Percentiles rank a stretch among this genome's conserved stretches.
Conservation (phyloP, 30 jellyfish, hydroid and myxozoan species). For the Aurelia coerulea region DNA sequence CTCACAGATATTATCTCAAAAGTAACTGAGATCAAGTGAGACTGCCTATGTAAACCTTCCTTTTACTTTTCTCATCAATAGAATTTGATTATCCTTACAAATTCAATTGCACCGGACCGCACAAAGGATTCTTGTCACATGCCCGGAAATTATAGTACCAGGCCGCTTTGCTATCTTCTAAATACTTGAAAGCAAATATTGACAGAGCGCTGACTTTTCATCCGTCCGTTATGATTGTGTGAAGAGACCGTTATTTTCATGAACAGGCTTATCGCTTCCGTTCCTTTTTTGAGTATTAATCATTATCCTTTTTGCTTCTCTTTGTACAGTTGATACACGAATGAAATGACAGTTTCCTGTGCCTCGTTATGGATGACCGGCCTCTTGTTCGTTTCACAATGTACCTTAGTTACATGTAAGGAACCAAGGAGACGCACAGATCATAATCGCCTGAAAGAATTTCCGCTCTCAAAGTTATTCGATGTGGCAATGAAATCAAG, state of each 20-base stretch:
- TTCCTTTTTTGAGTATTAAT: constrained; percentile 9
- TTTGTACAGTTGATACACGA: constrained; percentile 15
- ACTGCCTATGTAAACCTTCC: too few relatives aligned
- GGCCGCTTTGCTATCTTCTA: background rate
- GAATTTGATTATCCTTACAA: too few relatives aligned
- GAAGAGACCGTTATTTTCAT: constrained; percentile 17
- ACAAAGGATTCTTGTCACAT: background rate
- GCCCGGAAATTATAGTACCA: background rate
- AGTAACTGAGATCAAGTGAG: too few relatives aligned
- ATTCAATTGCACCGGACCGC: too few relatives aligned
- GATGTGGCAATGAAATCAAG: constrained; percentile 42
- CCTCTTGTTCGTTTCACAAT: constrained; percentile 52
- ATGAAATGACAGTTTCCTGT: constrained; percentile 52
- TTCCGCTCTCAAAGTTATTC: constrained; percentile 54
- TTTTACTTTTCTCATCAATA: too few relatives aligned
- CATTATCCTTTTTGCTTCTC: constrained; percentile 4
- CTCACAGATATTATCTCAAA: too few relatives aligned
- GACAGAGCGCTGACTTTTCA: constrained; percentile 17
- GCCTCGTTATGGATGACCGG: constrained; percentile 54
- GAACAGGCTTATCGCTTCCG: constrained; percentile 33
- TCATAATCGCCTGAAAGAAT: constrained; percentile 37
- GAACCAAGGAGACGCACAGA: constrained; percentile 24
- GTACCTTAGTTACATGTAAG: constrained; percentile 10
- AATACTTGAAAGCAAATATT: background rate
- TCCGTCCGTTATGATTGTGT: constrained; percentile 32